Evolutionary conservation across 2,113 vertebrate species (phyloP), one percentile per base, ranked within the genome.

Genomic region (Mus musculus): DNA sequence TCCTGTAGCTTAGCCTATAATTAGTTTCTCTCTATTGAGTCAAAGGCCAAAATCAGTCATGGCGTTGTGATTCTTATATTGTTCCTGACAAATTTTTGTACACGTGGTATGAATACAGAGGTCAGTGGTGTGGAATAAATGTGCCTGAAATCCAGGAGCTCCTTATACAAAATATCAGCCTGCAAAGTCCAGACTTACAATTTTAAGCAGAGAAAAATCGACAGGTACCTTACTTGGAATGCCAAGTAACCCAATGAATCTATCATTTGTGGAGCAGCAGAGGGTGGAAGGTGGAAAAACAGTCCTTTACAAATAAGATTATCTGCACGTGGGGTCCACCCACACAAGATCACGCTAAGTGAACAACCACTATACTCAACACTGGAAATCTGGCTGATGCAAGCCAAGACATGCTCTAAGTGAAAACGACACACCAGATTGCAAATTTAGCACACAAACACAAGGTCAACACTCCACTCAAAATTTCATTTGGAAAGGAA

Each of bases 71-170:
- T 91, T 94, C 75, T 75, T 82, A 56, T 19, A 78, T 16, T 63
- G 36, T 95, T 77, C 61, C 91, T 91, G 75, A 94, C 77, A 96
- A 80, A 46, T 91, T 91, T 95, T 88, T 91, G 82, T 82, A 93
- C 87, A 65, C 94, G 65, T 95, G 59, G 24, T 88, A 89, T 90
- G 33, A 71, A 89, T 85, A 69, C 82, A 95, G 93, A 90, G 80
- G 80, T 92, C 88, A 81, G 61, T 36, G 24, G 9, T 46, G 1
- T 88, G 52, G 93, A 90, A 61, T 54, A 92, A 95, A 90, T 69
- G 78, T 81, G 19, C 61, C 33, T 5, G 77, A 93, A 92, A 81
- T 78, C 82, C 82, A 69, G 87, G 72, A 61, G 11, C 17, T 93
- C 22, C 54, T 93, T 49, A 7, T 59, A 49, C 28, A 81, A 91